These are phyloP conservation scores for Drosophila mayri DNA, from an alignment of 1,140 invertebrate genomes.

Conservation along the genomic window DNA sequence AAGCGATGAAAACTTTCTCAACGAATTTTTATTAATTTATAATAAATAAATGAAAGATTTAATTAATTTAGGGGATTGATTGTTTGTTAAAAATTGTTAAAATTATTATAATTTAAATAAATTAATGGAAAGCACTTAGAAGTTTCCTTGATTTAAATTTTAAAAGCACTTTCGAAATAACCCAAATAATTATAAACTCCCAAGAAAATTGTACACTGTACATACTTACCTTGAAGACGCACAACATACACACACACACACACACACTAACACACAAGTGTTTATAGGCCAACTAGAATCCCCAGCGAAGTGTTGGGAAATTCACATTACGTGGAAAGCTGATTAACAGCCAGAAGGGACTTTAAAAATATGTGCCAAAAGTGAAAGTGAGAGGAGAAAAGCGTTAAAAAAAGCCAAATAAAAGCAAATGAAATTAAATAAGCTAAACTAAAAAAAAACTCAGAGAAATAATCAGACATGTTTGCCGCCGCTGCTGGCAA, in stretches of 20 bases:
- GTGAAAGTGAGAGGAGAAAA: conserved; percentile 45
- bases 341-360: conserved; percentile 34
- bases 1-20: neutral
- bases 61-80: neutral
- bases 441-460: neutral
- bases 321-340: conserved; percentile 47
- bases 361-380: conserved; percentile 22
- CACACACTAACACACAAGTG: neutral
- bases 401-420: conserved; percentile 5
- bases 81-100: neutral
- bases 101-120: too few species aligned
- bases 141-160: too few species aligned
- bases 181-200: neutral
- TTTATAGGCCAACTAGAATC: conserved; percentile 17
- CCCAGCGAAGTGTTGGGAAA: conserved; percentile 28
- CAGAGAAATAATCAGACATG: too few species aligned
- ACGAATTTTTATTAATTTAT: neutral
- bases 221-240: conserved; percentile 44
- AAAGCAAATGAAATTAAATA: conserved; percentile 4
- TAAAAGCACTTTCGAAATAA: neutral
- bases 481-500: conserved; percentile 48
- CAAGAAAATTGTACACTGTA: conserved; percentile 38
- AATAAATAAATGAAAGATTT: neutral
- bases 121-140: too few species aligned
- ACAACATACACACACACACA: neutral